Evolutionary conservation across 2,888 invertebrate genomes (phyloP), one percentile per base, ranked within the genome.

Genomic region (Parasteatoda lunata): DNA sequence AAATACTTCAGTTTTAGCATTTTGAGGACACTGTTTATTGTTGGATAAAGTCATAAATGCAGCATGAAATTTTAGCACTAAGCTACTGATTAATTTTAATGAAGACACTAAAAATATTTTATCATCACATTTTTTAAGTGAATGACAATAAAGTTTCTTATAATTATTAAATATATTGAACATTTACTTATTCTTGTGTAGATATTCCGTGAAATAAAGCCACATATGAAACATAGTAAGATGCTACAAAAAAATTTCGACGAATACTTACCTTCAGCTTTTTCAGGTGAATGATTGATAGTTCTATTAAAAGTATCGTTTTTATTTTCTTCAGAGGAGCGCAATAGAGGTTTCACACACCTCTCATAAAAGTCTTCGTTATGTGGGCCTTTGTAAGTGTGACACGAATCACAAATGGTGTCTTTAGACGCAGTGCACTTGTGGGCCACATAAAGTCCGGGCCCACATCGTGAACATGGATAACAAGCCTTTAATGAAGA

Each of bases 371-470:
- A 89, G 78, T 89, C 88, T 11, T 76, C 76, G 49, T 82, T 86
- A 65, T 84, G 88, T 6, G 89, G 88, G 5, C 88, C 87, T 48
- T 75, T 82, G 76, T 88, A 87, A 15, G 89, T 89, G 68, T 88
- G 85, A 54, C 89, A 89, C 3, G 89, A 89, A 47, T 89, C 89
- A 64, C 89, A 89, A 7, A 89, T 77, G 6, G 89, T 89, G 78
- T 89, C 89, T 15, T 68, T 79, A 5, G 70, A 45, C 3, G 89
- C 75, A 0, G 88, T 84, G 77, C 89, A 89, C 11, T 52, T 47
- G 73, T 89, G 89, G 1, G 88, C 88, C 15, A 89, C 72, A 65
- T 89, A 89, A 15, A 89, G 77, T 0, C 89, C 88, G 0, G 64
- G 11, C 1, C 89, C 89, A 48, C 89, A 89, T 47, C 73, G 54